Evolutionary conservation across 2,888 invertebrate species (phyloP).

Genomic region (Agriopis leucophaearia): DNA sequence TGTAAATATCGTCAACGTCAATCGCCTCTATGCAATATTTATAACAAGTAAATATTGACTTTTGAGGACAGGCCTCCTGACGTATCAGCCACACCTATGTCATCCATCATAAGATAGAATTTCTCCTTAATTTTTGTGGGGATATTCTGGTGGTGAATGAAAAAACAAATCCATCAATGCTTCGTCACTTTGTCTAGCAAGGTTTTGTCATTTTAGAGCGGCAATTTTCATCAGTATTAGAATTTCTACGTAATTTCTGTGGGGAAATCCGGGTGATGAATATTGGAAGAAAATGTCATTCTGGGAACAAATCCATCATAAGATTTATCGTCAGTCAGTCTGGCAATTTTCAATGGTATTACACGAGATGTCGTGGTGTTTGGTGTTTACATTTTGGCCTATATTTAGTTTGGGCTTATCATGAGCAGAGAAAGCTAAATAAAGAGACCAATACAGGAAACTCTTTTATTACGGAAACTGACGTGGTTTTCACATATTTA

Average conservation of each 20-base stretch:
- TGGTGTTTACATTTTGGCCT: neutral
- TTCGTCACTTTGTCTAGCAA: neutral
- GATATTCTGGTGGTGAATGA: neutral
- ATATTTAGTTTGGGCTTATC: neutral
- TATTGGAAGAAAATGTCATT: slow-evolving; percentile 1
- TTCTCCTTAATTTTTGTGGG: slow-evolving; percentile 5
- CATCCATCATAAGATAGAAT: slow-evolving; percentile 25
- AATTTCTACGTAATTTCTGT: neutral
- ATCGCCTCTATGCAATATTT: slow-evolving; percentile 28
- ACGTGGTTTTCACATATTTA: too few species aligned
- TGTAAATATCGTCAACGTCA: slow-evolving; percentile 26
- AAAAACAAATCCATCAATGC: neutral
- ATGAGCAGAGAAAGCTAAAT: neutral
- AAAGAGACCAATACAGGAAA: neutral
- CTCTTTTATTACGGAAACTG: neutral
- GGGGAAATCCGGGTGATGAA: neutral
- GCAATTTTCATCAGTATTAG: neutral
- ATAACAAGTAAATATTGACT: slow-evolving; percentile 26
- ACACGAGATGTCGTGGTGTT: neutral
- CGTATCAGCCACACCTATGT: slow-evolving; percentile 23
- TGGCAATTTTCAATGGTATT: neutral
- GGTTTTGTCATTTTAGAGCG: neutral
- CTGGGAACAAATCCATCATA: slow-evolving; percentile 16
- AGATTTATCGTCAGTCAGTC: neutral
- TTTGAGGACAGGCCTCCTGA: slow-evolving; percentile 13